Evolutionary conservation across 2,797 vertebrate species (phyloP), one percentile per base, ranked within the genome.

Genomic region (Pempheris klunzingeri): DNA sequence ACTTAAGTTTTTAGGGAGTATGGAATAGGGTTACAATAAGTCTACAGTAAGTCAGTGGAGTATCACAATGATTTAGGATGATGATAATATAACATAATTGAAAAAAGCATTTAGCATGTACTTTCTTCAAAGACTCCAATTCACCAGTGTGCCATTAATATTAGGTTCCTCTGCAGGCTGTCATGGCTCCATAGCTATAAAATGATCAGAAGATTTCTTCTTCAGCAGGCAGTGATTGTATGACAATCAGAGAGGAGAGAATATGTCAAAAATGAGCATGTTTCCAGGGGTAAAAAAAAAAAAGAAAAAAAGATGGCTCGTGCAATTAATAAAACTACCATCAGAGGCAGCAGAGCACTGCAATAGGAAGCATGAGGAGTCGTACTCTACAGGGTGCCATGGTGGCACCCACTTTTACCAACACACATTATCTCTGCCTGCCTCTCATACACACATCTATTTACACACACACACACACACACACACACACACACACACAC

Each of bases 261-360:
- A 57, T 15, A 57, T n/a, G 38, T 54, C 13, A 53, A 53, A 47
- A 62, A 34, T 32, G 1, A 36, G 24, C 24, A 63, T 49, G 43
- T 69, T 62, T 58, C 22, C 7, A 32, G 4, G 32, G 36, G 49
- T 64, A 32, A 74, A 53, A 60, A n/a, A n/a, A n/a, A n/a, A n/a
- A n/a, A n/a, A n/a, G n/a, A n/a, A n/a, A n/a, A n/a, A 38, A 12
- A 30, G 47, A 41, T 39, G 17, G 22, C 3, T 72, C 18, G 2
- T 80, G 80, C 44, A 73, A 71, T 64, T 47, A 50, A 50, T 7
- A 41, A 12, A 82, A 15, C 12, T 1, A 36, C 88, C 91, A 92
- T 69, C 15, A 71, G 90, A 61, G 90, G 91, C 88, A 92, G 70
- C 63, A 87, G 39, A 88, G 71, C 65, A 72, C 82, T 18, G 55